Conservation (phyloP, 35 echinoderm and acorn worm genomes). For the Ophioderma brevispina region DNA sequence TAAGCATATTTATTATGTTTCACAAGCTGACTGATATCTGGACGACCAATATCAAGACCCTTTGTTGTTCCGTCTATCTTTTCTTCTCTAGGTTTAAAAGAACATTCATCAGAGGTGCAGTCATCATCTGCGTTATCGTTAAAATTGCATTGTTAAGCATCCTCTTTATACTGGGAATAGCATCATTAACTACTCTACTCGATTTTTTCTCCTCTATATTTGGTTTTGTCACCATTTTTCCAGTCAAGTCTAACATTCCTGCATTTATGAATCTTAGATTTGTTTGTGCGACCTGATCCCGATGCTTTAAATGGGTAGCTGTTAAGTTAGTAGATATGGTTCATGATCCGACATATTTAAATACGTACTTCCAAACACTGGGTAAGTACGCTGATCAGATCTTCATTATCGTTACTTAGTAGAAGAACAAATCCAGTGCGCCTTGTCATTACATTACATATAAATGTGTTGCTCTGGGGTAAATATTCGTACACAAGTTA, state of each 20-base stretch:
- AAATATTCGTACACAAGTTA: background rate
- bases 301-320: background rate
- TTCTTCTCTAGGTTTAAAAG: background rate
- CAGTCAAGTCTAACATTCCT: background rate
- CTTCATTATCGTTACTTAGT: background rate
- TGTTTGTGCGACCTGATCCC: background rate
- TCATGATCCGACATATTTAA: background rate
- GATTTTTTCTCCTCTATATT: background rate
- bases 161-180: background rate
- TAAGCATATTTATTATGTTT: background rate
- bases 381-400: background rate
- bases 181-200: background rate
- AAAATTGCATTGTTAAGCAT: background rate
- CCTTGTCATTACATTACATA: background rate
- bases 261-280: background rate
- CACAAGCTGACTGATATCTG: background rate
- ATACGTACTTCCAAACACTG: background rate
- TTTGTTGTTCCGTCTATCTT: background rate
- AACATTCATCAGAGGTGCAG: background rate
- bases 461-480: background rate
- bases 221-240: background rate
- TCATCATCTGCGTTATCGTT: background rate
- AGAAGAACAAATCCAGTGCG: background rate
- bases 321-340: background rate
- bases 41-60: background rate